Percentiles rank a stretch among this genome's conserved stretches.
Conservation (phyloP, 2,113 vertebrate genomes). For the Pithys albifrons region DNA sequence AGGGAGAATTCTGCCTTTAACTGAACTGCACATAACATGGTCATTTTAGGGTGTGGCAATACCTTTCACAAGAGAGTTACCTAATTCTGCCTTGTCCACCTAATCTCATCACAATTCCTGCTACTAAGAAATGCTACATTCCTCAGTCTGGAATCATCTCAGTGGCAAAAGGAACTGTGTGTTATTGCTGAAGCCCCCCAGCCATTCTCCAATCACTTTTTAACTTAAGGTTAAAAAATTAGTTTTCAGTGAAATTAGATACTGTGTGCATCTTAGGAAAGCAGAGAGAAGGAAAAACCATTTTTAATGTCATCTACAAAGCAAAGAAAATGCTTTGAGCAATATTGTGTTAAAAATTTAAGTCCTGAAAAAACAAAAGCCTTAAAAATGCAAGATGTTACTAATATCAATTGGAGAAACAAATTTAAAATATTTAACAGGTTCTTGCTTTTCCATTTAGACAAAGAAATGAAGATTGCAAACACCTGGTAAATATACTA, state of each 20-base stretch:
- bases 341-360: constrained; percentile 61
- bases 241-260: constrained; percentile 52
- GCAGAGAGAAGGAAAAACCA: neutral
- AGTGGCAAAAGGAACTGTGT: neutral
- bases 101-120: neutral
- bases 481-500: neutral
- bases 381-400: constrained; percentile 43
- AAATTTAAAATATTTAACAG: constrained; percentile 40
- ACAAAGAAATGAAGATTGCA: neutral
- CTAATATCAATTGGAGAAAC: constrained; percentile 15
- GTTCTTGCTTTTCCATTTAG: neutral
- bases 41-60: neutral
- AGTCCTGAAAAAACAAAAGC: constrained; percentile 43
- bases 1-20: neutral
- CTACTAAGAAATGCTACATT: neutral
- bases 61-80: neutral
- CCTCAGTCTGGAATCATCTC: neutral
- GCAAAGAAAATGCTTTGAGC: constrained; percentile 48
- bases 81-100: neutral
- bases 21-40: neutral
- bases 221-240: constrained; percentile 51
- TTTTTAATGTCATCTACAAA: constrained; percentile 48
- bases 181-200: neutral
- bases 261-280: constrained; percentile 25
- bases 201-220: constrained; percentile 19